These are phyloP conservation scores for Lycia hirtaria DNA, from an alignment of 2,888 invertebrate genomes.

Conservation along the genomic window DNA sequence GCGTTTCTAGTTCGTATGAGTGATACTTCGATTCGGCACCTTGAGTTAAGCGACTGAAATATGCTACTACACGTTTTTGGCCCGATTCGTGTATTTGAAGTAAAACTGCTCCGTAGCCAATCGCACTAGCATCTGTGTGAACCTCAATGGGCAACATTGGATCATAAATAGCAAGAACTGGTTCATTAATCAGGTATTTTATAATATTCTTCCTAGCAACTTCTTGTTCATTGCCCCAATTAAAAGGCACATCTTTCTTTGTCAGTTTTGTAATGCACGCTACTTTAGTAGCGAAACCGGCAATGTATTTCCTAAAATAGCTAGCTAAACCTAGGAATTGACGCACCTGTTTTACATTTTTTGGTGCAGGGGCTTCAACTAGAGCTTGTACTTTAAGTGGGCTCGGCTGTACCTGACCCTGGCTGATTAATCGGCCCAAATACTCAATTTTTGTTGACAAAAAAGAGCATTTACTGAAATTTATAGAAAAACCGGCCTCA, in stretches of 20 bases:
- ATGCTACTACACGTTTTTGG: conserved; percentile 28
- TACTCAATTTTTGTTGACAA: background rate
- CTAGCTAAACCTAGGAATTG: conserved; percentile 5
- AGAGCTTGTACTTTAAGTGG: background rate
- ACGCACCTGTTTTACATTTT: background rate
- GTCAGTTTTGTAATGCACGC: conserved; percentile 23
- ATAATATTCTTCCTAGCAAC: conserved; percentile 12
- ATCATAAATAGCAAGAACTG: conserved; percentile 35
- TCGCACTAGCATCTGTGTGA: conserved; percentile 24
- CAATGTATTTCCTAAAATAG: conserved; percentile 19
- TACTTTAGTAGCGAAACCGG: conserved; percentile 16
- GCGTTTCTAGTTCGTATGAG: conserved; percentile 39
- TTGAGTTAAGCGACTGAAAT: conserved; percentile 31
- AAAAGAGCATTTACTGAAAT: conserved; percentile 17
- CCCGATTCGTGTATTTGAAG: conserved; percentile 22
- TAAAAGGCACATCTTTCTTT: conserved; percentile 8
- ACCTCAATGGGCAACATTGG: conserved; percentile 25
- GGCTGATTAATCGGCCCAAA: background rate
- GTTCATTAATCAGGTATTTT: conserved; percentile 27
- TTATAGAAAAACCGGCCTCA: conserved; percentile 38
- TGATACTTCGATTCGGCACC: conserved; percentile 42
- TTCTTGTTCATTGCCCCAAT: conserved; percentile 27
- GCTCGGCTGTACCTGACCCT: conserved; percentile 10
- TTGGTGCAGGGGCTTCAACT: background rate
- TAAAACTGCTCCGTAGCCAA: conserved; percentile 32